Base-by-base conservation (phyloP, 2,113 vertebrate genomes). In the Dasypus novemcinctus region DNA sequence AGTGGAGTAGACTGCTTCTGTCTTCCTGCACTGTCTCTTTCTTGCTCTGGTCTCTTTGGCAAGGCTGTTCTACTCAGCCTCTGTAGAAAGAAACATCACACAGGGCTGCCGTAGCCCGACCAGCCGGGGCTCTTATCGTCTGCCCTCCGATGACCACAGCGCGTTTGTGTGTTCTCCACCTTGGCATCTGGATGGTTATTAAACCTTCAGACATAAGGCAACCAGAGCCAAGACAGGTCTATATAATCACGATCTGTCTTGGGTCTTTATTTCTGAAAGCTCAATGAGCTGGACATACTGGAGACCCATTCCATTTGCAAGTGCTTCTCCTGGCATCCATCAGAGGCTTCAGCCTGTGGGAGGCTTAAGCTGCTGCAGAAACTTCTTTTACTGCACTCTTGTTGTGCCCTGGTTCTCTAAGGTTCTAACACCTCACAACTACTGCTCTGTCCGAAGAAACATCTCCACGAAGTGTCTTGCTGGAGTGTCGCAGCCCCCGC, bases 131-230 rank as follows among this genome's bases (percentile, higher is more conserved):
- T 59, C 21, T 59, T 59, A 59, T 20, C 20, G 4, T 59, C 57
- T 59, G 57, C 57, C 23, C 57, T 59, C 18, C 18, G 7, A 59
- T 59, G 20, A 59, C 57, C 57, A 59, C 21, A 57, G n/a, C 54
- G 18, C 1, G 6, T 54, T 54, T 54, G 52, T 15, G 4, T 54
- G 52, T 54, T 54, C 21, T 57, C 54, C 54, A 21, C 7, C 57
- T 59, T 59, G 5, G 57, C 20, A 59, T 7, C 21, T 59, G 57
- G 57, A 99, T 99, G 97, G 99, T 99, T 72, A 99, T 99, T 95
- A 99, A 99, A 88, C 99, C 59, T 99, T 99, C 49, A 98, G 99
- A 81, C 99, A 99, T 99, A 99, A 94, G 21, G 64, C 17, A 18
- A 36, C 20, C 31, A 25, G 71, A 63, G 41, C 49, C 54, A 27